Percentiles rank a stretch among this genome's conserved stretches.
phyloP scores from a whole-genome alignment of 2,113 vertebrate species.

The Equus quagga region DNA sequence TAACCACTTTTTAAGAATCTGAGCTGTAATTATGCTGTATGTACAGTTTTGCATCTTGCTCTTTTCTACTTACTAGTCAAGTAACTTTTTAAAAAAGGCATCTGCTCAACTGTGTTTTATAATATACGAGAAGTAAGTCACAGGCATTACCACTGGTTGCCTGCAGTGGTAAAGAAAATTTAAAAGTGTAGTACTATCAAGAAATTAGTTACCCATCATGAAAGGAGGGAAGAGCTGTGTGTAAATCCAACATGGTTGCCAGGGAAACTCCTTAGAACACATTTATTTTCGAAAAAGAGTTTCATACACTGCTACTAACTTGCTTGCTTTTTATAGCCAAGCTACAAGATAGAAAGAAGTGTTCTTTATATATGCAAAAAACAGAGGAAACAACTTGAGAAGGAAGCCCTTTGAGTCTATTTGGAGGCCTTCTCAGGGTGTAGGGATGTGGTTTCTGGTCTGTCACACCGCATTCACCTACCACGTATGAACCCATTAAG shows the following conservation, averaged over 20 bases:
- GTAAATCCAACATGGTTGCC: slow-evolving; percentile 21
- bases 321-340: slow-evolving; percentile 34
- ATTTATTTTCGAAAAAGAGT: slow-evolving; percentile 9
- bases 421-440: neutral
- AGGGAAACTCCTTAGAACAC: slow-evolving; percentile 32
- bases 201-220: neutral
- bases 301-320: neutral
- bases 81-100: neutral
- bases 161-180: neutral
- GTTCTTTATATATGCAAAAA: neutral
- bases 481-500: neutral
- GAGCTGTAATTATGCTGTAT: slow-evolving; percentile 40
- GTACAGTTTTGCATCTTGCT: slow-evolving; percentile 34
- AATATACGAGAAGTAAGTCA: neutral
- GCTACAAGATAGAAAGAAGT: neutral
- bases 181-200: neutral
- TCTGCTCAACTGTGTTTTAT: neutral
- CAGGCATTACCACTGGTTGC: neutral
- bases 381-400: neutral
- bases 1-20: slow-evolving; percentile 52
- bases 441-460: neutral
- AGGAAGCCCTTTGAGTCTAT: neutral
- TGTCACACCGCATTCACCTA: neutral
- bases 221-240: neutral
- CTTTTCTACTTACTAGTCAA: neutral